Conservation (phyloP, 2,797 vertebrate genomes). For the Otolemur crassicaudatus region DNA sequence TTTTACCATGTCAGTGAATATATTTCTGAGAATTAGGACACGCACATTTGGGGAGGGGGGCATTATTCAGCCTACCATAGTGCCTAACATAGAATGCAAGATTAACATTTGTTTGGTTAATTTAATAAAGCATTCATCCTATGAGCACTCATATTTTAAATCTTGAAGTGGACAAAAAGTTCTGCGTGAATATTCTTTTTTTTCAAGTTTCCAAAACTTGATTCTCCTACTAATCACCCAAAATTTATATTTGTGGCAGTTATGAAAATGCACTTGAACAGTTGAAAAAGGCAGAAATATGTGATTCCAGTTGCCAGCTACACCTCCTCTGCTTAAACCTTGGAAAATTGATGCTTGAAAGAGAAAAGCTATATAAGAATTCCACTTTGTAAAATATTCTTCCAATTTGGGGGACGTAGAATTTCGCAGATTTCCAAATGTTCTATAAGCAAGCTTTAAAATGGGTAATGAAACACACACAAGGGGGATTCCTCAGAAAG, state of each 20-base stretch:
- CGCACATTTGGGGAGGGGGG: background rate
- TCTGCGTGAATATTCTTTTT: background rate
- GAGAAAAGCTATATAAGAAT: constrained; percentile 55
- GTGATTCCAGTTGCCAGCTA: constrained; percentile 44
- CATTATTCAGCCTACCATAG: background rate
- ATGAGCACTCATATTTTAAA: background rate
- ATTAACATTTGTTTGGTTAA: background rate
- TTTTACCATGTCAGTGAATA: background rate
- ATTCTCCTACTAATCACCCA: constrained; percentile 14
- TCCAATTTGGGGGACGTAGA: constrained; percentile 62
- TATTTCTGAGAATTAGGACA: background rate
- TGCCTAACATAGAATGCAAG: background rate
- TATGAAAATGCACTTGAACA: constrained; percentile 58
- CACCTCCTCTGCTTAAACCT: constrained; percentile 71
- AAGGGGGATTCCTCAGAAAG: constrained; percentile 76
- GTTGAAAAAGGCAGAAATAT: constrained; percentile 47
- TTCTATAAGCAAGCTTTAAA: constrained; percentile 81
- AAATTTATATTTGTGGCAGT: constrained; percentile 54
- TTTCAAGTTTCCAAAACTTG: background rate
- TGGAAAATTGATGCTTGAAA: constrained; percentile 72
- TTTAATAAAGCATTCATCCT: background rate
- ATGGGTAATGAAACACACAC: constrained; percentile 75
- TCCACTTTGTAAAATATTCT: constrained; percentile 67
- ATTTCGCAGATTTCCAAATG: constrained; percentile 78
- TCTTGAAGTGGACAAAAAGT: constrained; percentile 44